Evolutionary conservation across 1,140 invertebrate genomes (phyloP).

Genomic region (Caenorhabditis inopinata): DNA sequence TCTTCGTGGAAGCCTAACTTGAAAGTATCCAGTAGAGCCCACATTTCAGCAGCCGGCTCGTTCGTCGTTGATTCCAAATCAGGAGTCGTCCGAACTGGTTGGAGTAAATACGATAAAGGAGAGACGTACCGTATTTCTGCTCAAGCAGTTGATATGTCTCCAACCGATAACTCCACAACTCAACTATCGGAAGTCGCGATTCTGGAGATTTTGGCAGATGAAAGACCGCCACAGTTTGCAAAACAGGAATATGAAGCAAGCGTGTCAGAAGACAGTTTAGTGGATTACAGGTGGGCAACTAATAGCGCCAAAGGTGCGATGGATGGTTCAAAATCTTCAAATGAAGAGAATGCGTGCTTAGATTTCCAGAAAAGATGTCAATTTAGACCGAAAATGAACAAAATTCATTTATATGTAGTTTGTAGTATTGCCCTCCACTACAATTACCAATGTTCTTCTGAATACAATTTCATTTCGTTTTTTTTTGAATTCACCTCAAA

Average conservation of each 20-base stretch:
- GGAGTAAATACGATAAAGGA: constrained; percentile 50
- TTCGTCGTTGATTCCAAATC: constrained; percentile 58
- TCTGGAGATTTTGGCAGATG: constrained; percentile 58
- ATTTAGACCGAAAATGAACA: no score
- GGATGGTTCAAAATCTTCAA: no score
- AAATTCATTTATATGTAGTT: no score
- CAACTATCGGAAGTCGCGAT: constrained; percentile 55
- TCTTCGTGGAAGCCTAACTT: no score
- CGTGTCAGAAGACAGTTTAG: constrained; percentile 53
- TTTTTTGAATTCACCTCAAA: not conserved
- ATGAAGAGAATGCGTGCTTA: no score
- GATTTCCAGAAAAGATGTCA: no score
- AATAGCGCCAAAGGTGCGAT: no score
- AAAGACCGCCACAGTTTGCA: constrained; percentile 61
- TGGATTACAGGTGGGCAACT: constrained; percentile 55
- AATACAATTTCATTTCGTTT: not conserved
- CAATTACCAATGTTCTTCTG: no score
- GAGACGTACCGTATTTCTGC: constrained; percentile 59
- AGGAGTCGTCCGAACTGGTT: constrained; percentile 58
- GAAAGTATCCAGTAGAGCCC: no score
- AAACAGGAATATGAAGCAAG: constrained; percentile 49
- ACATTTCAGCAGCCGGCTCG: constrained; percentile 55
- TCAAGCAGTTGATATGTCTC: constrained; percentile 55
- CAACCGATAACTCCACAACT: constrained; percentile 19
- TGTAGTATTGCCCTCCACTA: no score